These are phyloP conservation scores for Amphiura filiformis DNA, from an alignment of 35 echinoderm and acorn worm species.

Conservation along the genomic window DNA sequence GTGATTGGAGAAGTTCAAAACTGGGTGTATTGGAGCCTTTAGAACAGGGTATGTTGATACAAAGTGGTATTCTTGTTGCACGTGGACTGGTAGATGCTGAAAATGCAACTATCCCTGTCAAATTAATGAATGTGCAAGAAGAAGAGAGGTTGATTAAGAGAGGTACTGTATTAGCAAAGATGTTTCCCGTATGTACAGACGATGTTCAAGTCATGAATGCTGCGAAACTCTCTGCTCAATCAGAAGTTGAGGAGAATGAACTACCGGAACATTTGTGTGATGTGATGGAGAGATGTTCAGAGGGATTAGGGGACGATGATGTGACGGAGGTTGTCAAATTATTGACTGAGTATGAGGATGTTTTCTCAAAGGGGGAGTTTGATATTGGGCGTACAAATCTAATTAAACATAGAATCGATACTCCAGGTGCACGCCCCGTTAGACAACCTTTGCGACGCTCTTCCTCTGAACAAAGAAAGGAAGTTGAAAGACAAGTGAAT, in stretches of 20 bases:
- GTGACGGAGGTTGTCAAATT: background rate
- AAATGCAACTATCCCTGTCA: background rate
- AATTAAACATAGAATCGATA: constrained; percentile 63
- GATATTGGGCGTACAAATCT: constrained; percentile 61
- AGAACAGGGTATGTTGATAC: background rate
- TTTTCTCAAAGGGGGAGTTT: constrained; percentile 48
- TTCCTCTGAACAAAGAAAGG: background rate
- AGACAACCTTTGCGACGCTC: constrained; percentile 30
- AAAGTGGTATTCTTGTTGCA: constrained; percentile 3
- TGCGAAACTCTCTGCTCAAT: background rate
- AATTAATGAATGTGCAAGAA: background rate
- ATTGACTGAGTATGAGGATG: constrained; percentile 21
- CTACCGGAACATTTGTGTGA: constrained; percentile 37
- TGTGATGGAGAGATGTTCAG: background rate
- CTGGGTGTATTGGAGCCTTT: constrained; percentile 5
- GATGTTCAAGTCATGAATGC: background rate
- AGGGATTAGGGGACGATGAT: background rate
- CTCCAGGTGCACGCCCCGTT: constrained; percentile 27
- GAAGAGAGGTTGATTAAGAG: background rate
- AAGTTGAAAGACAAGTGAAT: background rate
- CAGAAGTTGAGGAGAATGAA: background rate
- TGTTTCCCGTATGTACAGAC: background rate
- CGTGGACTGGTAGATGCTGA: background rate
- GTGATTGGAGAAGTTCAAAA: background rate
- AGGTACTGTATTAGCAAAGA: background rate